Conservation (phyloP, 2,797 vertebrate species). For the Eulemur coronatus region DNA sequence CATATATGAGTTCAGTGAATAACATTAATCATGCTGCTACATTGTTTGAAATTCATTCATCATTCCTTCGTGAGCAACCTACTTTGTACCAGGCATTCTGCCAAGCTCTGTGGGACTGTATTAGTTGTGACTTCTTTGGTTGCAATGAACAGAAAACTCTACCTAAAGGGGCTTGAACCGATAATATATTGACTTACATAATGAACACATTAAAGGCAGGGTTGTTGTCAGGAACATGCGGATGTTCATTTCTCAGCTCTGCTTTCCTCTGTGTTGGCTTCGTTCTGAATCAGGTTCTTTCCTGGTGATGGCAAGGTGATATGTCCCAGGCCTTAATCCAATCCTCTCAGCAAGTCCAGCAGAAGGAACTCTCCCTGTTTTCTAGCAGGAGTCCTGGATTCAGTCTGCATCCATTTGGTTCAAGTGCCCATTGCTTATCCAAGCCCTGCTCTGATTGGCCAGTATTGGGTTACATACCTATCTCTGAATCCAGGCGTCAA, state of each 20-base stretch:
- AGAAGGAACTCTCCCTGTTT: background rate
- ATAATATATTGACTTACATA: background rate
- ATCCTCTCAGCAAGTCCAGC: background rate
- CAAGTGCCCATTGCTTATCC: background rate
- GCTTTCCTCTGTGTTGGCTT: background rate
- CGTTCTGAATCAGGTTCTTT: background rate
- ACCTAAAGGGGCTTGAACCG: background rate
- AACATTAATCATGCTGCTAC: background rate
- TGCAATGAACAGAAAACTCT: slow-evolving; percentile 29
- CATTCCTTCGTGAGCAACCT: slow-evolving; percentile 2
- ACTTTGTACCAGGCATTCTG: background rate
- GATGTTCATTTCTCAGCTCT: background rate
- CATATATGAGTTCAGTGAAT: background rate
- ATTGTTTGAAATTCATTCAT: slow-evolving; percentile 39
- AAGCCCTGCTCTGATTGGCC: background rate
- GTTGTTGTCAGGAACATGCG: background rate
- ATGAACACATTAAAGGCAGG: background rate
- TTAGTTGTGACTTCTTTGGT: background rate
- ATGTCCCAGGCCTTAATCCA: background rate
- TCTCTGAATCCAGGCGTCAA: background rate
- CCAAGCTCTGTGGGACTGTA: background rate
- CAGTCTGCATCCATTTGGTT: background rate
- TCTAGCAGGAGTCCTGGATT: background rate
- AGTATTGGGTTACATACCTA: background rate
- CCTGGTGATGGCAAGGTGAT: background rate